phyloP scores from a whole-genome alignment of 1,140 invertebrate species.

The Microplitis mediator region DNA sequence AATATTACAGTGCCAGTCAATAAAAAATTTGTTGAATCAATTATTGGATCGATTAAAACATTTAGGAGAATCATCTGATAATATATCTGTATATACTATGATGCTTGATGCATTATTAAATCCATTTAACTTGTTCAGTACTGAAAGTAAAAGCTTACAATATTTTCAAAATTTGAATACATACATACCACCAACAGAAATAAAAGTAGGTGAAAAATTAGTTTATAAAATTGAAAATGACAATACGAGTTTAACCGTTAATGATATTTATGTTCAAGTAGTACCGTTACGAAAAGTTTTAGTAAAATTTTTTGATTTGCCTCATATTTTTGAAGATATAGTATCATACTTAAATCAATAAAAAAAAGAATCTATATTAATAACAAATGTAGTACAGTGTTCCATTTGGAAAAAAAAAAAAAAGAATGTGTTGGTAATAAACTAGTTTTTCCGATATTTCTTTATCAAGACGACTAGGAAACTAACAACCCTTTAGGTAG shows the following conservation, averaged over 20 bases:
- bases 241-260: not conserved
- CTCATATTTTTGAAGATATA: not conserved
- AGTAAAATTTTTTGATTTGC: slow-evolving; percentile 14
- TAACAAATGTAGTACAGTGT: not conserved
- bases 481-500: slow-evolving; percentile 5
- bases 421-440: not conserved
- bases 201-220: slow-evolving; percentile 19
- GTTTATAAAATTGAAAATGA: not conserved
- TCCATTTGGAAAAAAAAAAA: slow-evolving; percentile 9
- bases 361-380: not conserved
- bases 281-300: slow-evolving; percentile 17
- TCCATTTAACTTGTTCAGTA: slow-evolving; percentile 19
- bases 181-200: slow-evolving; percentile 24
- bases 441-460: slow-evolving; percentile 1
- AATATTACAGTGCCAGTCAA: not conserved
- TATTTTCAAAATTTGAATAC: slow-evolving; percentile 19
- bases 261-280: not conserved
- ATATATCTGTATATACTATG: not conserved
- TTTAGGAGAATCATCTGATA: not conserved
- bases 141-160: slow-evolving; percentile 21
- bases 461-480: slow-evolving; percentile 7
- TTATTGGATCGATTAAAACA: not conserved
- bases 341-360: not conserved
- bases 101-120: not conserved
- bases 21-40: not conserved